Conservation (phyloP, 2,888 invertebrate genomes). For the Himalopsyche kuldschensis region DNA sequence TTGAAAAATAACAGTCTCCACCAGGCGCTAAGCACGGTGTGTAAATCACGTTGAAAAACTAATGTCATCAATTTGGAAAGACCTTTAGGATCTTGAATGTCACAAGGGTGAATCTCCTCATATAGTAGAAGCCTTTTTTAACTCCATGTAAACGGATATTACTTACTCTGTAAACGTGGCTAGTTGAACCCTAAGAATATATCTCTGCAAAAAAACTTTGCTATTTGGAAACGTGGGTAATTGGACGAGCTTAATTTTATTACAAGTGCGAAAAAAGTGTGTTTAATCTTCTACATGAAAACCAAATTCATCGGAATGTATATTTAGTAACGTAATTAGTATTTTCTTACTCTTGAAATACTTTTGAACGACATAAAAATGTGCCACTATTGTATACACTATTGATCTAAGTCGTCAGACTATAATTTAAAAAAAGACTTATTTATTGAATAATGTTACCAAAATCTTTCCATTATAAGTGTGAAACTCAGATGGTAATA, state of each 20-base stretch:
- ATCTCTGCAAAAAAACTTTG: not conserved
- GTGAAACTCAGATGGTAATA: too few relatives aligned
- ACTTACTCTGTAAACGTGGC: not conserved
- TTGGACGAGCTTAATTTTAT: not conserved
- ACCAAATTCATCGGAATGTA: too few relatives aligned
- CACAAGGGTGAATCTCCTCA: not conserved
- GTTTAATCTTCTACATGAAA: too few relatives aligned
- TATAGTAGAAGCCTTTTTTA: not conserved
- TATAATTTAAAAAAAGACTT: too few relatives aligned
- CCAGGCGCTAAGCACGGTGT: not conserved
- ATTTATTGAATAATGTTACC: too few relatives aligned
- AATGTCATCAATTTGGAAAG: conserved; percentile 23
- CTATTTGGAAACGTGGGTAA: not conserved
- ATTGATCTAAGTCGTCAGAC: too few relatives aligned
- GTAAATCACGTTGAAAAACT: conserved; percentile 18
- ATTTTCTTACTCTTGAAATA: too few relatives aligned
- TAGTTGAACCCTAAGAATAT: not conserved
- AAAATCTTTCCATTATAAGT: too few relatives aligned
- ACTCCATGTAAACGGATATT: not conserved
- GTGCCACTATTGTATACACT: too few relatives aligned
- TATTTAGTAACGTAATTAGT: too few relatives aligned
- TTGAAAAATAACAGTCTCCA: not conserved
- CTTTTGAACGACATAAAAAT: too few relatives aligned
- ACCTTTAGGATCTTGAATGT: conserved; percentile 12
- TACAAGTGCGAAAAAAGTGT: not conserved